Conservation (phyloP, 2,888 invertebrate species). For the Escarpia spicata region DNA sequence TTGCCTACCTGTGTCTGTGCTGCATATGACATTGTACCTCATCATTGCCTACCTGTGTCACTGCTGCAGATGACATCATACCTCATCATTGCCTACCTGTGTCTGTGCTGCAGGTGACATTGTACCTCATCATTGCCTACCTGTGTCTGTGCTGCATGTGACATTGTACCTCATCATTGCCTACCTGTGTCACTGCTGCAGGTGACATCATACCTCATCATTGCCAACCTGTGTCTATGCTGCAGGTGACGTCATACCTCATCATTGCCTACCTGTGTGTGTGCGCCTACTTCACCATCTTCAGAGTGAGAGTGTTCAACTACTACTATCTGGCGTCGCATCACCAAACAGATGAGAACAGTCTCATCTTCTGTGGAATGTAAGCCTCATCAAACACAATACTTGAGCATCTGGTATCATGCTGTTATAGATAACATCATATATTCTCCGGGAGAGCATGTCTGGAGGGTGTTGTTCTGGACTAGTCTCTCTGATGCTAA, state of each 20-base stretch:
- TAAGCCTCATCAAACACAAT: conserved; percentile 56
- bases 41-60: too few relatives aligned
- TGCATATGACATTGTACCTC: too few relatives aligned
- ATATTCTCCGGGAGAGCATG: background rate
- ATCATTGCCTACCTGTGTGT: background rate
- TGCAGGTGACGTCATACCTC: conserved; percentile 9
- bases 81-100: too few relatives aligned
- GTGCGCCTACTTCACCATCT: conserved; percentile 71
- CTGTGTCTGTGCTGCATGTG: background rate
- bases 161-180: too few relatives aligned
- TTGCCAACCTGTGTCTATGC: background rate
- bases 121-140: too few relatives aligned
- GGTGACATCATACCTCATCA: too few relatives aligned
- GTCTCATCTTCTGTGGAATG: conserved; percentile 98
- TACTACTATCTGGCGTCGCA: conserved; percentile 96
- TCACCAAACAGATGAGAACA: conserved; percentile 98
- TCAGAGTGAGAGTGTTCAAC: conserved; percentile 94
- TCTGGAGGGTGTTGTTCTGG: background rate
- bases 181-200: too few relatives aligned
- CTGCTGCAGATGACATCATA: too few relatives aligned
- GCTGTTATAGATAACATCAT: background rate
- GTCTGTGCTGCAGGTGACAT: too few relatives aligned
- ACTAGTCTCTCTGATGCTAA: background rate
- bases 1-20: too few relatives aligned
- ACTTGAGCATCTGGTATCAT: background rate